Evolutionary conservation across 2,797 vertebrate species (phyloP).

Genomic region (Kryptopterus vitreolus): DNA sequence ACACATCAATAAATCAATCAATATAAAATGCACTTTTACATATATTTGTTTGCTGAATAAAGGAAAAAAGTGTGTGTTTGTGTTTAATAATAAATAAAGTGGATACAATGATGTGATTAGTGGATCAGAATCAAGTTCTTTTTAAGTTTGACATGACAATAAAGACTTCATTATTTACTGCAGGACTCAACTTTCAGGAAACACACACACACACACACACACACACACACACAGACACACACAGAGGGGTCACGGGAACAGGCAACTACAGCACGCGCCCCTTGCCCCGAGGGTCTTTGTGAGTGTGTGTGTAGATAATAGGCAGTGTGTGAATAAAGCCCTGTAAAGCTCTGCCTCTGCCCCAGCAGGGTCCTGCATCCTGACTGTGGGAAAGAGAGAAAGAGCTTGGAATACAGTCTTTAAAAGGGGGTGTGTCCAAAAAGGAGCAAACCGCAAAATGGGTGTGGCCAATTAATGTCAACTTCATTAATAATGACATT

Average conservation of each 20-base stretch:
- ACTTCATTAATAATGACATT: too few relatives aligned
- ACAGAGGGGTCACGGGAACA: conserved; percentile 26
- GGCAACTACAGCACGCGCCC: background rate
- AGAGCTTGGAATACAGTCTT: background rate
- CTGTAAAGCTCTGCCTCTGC: conserved; percentile 45
- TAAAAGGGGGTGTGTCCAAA: background rate
- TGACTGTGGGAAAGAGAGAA: conserved; percentile 62
- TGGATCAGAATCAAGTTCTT: background rate
- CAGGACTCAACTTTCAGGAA: background rate
- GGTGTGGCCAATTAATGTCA: background rate
- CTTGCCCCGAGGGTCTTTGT: conserved; percentile 34
- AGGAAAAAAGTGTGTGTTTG: background rate
- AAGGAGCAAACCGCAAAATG: background rate
- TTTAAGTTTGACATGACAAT: background rate
- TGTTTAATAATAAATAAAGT: background rate
- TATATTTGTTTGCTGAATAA: too few relatives aligned
- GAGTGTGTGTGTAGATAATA: conserved; percentile 41
- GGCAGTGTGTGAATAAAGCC: conserved; percentile 41
- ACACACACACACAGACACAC: conserved; percentile 8
- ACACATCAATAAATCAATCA: too few relatives aligned
- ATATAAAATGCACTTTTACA: too few relatives aligned
- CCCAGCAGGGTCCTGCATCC: conserved; percentile 57
- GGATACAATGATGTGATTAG: background rate
- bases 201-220: conserved; percentile 9
- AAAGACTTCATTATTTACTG: background rate